Evolutionary conservation across 2,888 invertebrate genomes (phyloP), one percentile per base, ranked within the genome.

Genomic region (Eilema griseolum): DNA sequence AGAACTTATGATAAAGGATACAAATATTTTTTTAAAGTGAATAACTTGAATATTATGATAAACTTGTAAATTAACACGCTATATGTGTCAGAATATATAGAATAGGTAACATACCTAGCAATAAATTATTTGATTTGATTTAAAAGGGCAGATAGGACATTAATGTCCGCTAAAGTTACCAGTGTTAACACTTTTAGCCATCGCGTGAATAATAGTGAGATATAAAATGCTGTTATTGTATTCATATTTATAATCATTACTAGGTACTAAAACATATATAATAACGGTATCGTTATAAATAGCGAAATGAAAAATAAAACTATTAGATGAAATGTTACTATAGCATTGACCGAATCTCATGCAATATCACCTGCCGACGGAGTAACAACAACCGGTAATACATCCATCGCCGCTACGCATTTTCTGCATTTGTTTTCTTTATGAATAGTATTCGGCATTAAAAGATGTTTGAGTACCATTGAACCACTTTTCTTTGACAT

Each of bases 391-490:
- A 70, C 73, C 66, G 74, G 70, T 73, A 12, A 69, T 73, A 76
- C 72, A 80, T 83, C 82, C 10, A 66, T 82, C 82, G 37, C 57
- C 83, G 70, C 67, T 37, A 12, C 57, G 73, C 81, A 80, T 79
- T 82, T 69, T 73, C 75, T 74, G 37, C 66, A 71, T 74, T 78
- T 83, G 75, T 80, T 80, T 79, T 79, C 28, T 20, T 66, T 72
- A 67, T 73, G 70, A 73, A 78, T 82, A 64, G 61, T 62, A 68
- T 79, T 81, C 78, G 79, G 81, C 74, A 78, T 46, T 72, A 24
- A 75, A 78, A 80, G 69, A 75, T 83, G 77, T 74, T 75, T 68
- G 26, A 57, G 59, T 66, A 80, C 78, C 81, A 81, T 82, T 82
- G 81, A 79, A 67, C 77, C 64, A 82, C 33, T 76, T 82, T 73